Conservation (phyloP, 2,113 vertebrate genomes). For the Hassar affinis region DNA sequence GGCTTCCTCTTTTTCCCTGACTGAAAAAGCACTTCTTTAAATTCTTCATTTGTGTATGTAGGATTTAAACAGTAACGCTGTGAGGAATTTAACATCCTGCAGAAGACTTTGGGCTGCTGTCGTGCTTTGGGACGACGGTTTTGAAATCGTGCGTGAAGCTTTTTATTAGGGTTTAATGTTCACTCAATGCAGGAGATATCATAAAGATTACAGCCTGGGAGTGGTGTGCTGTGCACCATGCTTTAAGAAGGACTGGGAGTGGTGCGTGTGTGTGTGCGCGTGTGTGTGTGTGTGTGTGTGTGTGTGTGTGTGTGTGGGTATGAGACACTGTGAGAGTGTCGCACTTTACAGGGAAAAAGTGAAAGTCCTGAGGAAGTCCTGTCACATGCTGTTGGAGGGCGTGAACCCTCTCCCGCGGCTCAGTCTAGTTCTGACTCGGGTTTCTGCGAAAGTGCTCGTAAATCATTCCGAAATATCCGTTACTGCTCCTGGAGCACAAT, state of each 20-base stretch:
- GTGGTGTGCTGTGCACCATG: conserved; percentile 9
- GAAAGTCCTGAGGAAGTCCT: conserved; percentile 33
- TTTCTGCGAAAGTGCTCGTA: not conserved
- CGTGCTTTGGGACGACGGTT: not conserved
- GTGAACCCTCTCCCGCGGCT: conserved; percentile 6
- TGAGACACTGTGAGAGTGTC: conserved; percentile 22
- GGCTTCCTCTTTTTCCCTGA: not conserved
- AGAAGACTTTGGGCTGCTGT: not conserved
- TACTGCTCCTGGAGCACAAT: not conserved
- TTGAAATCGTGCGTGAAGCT: not conserved
- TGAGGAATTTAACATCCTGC: not conserved
- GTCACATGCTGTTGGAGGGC: conserved; percentile 28
- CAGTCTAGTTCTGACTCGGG: not conserved
- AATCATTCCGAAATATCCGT: not conserved
- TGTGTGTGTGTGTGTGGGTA: conserved; percentile 23
- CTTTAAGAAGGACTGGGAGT: conserved; percentile 10
- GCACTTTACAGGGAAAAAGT: conserved; percentile 27
- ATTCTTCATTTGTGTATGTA: not conserved
- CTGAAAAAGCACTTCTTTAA: not conserved
- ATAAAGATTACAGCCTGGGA: conserved; percentile 33
- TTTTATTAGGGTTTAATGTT: conserved; percentile 20
- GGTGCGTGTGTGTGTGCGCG: conserved; percentile 39
- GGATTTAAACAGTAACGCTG: not conserved
- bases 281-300: conserved; percentile 23
- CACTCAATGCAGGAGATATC: not conserved